These are phyloP conservation scores for Brachirus orientalis DNA, from an alignment of 2,113 vertebrate species.

Conservation along the genomic window DNA sequence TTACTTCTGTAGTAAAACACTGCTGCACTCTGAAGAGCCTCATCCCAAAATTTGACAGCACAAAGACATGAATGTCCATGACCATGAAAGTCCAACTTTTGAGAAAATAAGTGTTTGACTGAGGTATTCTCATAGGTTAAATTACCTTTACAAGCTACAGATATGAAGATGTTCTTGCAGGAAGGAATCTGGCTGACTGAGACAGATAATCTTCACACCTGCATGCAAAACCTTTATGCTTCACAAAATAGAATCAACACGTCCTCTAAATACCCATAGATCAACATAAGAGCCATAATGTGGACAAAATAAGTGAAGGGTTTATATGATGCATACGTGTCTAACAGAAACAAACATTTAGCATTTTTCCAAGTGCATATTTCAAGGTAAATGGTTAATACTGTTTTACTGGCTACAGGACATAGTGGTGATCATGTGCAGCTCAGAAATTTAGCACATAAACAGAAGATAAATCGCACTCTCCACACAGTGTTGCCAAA, in stretches of 20 bases:
- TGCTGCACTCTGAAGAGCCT: slow-evolving; percentile 5
- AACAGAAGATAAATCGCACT: neutral
- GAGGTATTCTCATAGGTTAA: slow-evolving; percentile 4
- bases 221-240: neutral
- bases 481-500: neutral
- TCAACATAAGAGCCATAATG: neutral
- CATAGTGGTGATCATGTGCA: no score
- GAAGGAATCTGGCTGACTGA: slow-evolving; percentile 13
- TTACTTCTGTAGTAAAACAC: slow-evolving; percentile 10
- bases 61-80: no score
- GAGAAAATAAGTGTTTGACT: neutral
- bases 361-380: no score
- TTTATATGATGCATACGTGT: no score
- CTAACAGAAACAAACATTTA: no score
- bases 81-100: neutral
- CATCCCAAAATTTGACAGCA: slow-evolving; percentile 67
- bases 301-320: no score
- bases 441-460: no score
- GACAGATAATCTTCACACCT: no score
- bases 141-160: slow-evolving; percentile 19
- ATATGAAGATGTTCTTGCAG: slow-evolving; percentile 3
- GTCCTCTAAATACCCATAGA: neutral
- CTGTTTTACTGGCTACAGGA: no score
- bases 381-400: no score
- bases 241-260: neutral